Evolutionary conservation across 2,888 invertebrate species (phyloP), one percentile per base, ranked within the genome.

Genomic region (Criorhina ranunculi): DNA sequence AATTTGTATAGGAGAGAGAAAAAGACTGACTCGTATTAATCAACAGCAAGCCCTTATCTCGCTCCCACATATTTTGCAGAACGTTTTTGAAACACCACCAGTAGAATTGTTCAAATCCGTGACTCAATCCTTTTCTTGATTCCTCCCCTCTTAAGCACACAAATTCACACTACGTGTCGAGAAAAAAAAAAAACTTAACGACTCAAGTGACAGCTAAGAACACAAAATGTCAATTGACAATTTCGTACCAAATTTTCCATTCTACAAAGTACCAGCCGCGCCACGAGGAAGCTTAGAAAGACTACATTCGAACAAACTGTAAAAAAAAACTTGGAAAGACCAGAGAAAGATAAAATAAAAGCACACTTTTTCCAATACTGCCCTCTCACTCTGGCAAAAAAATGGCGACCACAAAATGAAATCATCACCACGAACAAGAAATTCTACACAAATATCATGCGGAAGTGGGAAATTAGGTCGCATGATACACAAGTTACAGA

Each of bases 1-100:
- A 91, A 92, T 91, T 91, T 91, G 90, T 91, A 92, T 92, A 92
- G 92, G 92, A 92, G 92, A 92, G 92, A 92, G 92, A 92, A 92
- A 92, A 92, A 92, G 92, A 92, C 92, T 92, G 92, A 92, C 92
- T 92, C 88, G 88, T 87, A 86, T 79, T 86, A 88, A 88, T 87
- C 88, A 88, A 91, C 91, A 92, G 92, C 90, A 88, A 92, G 92
- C 91, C 92, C 91, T 90, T 89, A 91, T 91, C 92, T 92, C 92
- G 90, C 92, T 92, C 92, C 92, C 91, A 92, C 92, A 92, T 91
- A 90, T 90, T 90, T 91, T 91, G 91, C 91, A 91, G 91, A 89
- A 89, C 89, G 90, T 89, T 57, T n/a, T 11, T 33, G 51, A 78
- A 79, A 66, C 53, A 49, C 76, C 76, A 80, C n/a, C n/a, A 24